Base-by-base conservation (phyloP, 1,140 invertebrate species). In the Heliconius hermathena region DNA sequence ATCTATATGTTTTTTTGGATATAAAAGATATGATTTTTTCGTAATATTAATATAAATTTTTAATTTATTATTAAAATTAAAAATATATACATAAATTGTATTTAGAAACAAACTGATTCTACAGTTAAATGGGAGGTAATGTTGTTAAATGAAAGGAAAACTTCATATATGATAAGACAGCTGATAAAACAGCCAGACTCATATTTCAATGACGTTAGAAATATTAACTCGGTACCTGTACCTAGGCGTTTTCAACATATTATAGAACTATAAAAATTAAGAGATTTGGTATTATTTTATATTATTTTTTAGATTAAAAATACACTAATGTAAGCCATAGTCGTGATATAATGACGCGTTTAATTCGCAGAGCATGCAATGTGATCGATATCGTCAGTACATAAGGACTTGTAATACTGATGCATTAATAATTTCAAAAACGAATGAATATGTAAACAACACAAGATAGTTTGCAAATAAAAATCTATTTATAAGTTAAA, bases 301-400 rank as follows among this genome's bases (percentile, higher is more conserved):
- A 11, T 13, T 3, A 11, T 11, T 41, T 13, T 41, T 41, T 41
- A 41, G 2, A 41, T 13, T 41, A 13, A 41, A 13, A 16, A 36
- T 71, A 26, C 16, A 70, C 13, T 70, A 22, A 16, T 22, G 66
- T 71, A 71, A 57, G 54, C 13, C 41, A 46, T 16, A 46, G 13
- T 72, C 26, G 29, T 52, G 9, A 73, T 71, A 80, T 71, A 57
- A 76, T 73, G 74, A 76, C 71, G 71, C 29, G 74, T 18, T 41
- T 60, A 80, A 80, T 76, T 76, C 46, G 71, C 71, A 66, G 57
- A 76, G 41, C 79, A 76, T 76, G 79, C 79, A 80, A 72, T 73
- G 71, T 76, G 71, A 76, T 76, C 79, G 79, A 80, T 80, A 80
- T 72, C 74, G 38, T 76, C 74, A 52, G 66, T 80, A 73, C 71